phyloP scores from a whole-genome alignment of 2,113 vertebrate genomes.

The Vidua macroura region DNA sequence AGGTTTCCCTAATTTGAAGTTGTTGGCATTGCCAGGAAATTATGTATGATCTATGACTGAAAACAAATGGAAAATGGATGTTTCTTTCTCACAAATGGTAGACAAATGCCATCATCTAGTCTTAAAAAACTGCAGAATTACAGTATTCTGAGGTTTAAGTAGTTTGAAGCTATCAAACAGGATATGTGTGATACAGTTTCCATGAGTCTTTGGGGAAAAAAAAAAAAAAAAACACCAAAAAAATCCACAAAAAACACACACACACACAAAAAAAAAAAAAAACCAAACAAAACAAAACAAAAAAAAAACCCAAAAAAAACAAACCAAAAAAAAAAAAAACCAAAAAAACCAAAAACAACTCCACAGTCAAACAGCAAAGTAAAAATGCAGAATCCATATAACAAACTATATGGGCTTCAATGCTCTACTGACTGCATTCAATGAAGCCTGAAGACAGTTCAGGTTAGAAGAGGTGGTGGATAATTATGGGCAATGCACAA shows the following conservation, averaged over 20 bases:
- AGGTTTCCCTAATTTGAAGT: not conserved
- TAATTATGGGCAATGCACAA: not conserved
- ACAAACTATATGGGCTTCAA: not conserved
- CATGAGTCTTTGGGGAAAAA: not conserved
- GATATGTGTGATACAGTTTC: not conserved
- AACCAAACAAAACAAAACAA: too few relatives aligned
- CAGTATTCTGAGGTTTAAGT: not conserved
- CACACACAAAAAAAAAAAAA: too few relatives aligned
- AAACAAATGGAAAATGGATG: not conserved
- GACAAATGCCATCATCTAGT: not conserved
- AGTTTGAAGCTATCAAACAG: not conserved
- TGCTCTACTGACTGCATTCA: not conserved
- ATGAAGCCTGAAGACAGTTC: constrained; percentile 4
- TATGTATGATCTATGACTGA: not conserved
- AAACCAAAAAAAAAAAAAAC: not conserved
- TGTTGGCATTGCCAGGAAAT: not conserved
- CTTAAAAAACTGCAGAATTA: not conserved
- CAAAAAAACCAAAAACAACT: not conserved
- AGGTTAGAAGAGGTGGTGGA: not conserved
- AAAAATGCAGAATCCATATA: not conserved
- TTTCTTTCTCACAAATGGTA: not conserved
- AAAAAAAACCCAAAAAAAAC: too few relatives aligned
- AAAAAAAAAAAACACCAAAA: not conserved
- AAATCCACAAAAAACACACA: too few relatives aligned
- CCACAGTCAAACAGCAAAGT: not conserved